A percentile compares a stretch with the other conserved stretches of the same genome.
Evolutionary conservation across 2,113 vertebrate species (phyloP).

Genomic region (Neogobius melanostomus): DNA sequence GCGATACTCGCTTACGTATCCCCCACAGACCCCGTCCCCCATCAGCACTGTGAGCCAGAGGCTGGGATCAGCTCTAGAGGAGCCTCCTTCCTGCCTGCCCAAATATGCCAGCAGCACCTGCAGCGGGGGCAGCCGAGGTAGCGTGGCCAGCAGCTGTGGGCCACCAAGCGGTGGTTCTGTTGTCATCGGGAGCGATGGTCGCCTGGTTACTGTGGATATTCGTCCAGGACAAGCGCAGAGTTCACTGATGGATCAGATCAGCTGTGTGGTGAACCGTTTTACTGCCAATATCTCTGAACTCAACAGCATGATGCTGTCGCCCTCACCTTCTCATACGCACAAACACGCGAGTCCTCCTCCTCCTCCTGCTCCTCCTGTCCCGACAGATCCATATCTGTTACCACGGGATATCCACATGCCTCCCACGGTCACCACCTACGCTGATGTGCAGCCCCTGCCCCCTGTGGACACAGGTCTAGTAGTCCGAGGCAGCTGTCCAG

Average conservation of each 20-base stretch:
- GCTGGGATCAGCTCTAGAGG: conserved; percentile 72
- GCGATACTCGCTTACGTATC: conserved; percentile 80
- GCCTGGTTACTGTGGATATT: conserved; percentile 43
- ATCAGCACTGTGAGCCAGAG: conserved; percentile 91
- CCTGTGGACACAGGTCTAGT: conserved; percentile 82
- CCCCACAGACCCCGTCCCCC: conserved; percentile 87
- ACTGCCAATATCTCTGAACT: conserved; percentile 96
- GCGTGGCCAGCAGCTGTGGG: conserved; percentile 67
- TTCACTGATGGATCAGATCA: conserved; percentile 97
- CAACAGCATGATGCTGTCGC: conserved; percentile 93
- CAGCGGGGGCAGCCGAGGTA: conserved; percentile 63
- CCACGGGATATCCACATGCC: conserved; percentile 88
- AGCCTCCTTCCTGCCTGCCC: conserved; percentile 79
- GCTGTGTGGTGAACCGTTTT: conserved; percentile 96
- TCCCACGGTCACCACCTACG: conserved; percentile 90
- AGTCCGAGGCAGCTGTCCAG: conserved; percentile 57
- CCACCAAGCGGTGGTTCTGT: conserved; percentile 35
- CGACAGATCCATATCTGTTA: conserved; percentile 83
- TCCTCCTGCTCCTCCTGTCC: conserved; percentile 74
- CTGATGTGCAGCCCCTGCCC: conserved; percentile 90
- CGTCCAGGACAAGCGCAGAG: conserved; percentile 80
- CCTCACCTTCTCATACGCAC: conserved; percentile 66
- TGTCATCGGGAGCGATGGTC: conserved; percentile 39
- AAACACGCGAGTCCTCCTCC: conserved; percentile 53
- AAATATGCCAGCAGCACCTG: conserved; percentile 82